A percentile compares a stretch with the other conserved stretches of the same genome.
These are phyloP conservation scores for Sarcophaga carnaria DNA, from an alignment of 2,888 invertebrate genomes.

Conservation along the genomic window DNA sequence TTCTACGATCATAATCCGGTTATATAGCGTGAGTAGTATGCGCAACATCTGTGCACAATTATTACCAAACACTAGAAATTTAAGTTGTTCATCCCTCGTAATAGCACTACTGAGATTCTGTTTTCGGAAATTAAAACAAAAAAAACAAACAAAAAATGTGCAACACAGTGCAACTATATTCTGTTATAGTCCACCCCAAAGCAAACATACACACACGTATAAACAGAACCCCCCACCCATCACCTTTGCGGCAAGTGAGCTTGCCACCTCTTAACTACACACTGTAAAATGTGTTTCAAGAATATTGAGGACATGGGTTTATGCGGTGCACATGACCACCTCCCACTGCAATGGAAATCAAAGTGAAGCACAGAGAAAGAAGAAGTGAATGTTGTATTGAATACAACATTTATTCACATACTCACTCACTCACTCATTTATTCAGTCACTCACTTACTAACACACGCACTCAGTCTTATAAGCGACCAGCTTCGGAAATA, in stretches of 20 bases:
- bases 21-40: too few species aligned
- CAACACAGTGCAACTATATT: not conserved
- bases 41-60: too few species aligned
- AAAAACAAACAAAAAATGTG: not conserved
- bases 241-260: not conserved
- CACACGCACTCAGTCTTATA: not conserved
- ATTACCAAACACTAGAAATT: too few species aligned
- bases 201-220: not conserved
- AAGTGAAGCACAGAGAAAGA: not conserved
- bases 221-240: not conserved
- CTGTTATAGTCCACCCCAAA: not conserved
- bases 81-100: not conserved
- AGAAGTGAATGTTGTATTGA: conserved; percentile 5
- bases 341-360: not conserved
- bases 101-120: not conserved
- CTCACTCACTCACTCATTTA: not conserved
- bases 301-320: not conserved
- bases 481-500: not conserved
- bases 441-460: not conserved
- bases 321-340: not conserved
- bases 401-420: conserved; percentile 15
- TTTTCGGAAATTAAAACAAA: not conserved
- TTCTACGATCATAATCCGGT: too few species aligned
- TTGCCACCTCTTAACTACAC: not conserved
- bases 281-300: not conserved